Evolutionary conservation across 2,797 vertebrate species (phyloP).

Genomic region (Leptoclinus maculatus): DNA sequence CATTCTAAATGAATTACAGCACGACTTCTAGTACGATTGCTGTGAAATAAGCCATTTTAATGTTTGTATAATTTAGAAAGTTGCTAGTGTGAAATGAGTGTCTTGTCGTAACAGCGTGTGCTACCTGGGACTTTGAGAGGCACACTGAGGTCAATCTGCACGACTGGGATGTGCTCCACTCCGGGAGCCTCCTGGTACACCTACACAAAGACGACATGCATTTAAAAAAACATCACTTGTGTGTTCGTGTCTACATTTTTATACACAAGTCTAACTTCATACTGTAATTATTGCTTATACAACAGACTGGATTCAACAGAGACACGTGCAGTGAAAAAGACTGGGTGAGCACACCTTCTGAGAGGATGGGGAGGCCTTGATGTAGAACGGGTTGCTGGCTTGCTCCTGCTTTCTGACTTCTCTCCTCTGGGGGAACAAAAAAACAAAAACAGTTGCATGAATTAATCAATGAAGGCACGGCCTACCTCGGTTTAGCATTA

Average conservation of each 20-base stretch:
- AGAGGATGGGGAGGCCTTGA: slow-evolving; percentile 97
- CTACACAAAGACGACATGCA: slow-evolving; percentile 70
- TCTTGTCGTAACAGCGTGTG: slow-evolving; percentile 1
- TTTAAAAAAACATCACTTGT: neutral
- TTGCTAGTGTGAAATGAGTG: neutral
- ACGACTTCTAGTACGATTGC: neutral
- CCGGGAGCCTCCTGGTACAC: slow-evolving; percentile 92
- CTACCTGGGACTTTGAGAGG: slow-evolving; percentile 98
- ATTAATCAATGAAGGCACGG: slow-evolving; percentile 36
- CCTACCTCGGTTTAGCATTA: neutral
- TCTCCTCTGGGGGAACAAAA: slow-evolving; percentile 85
- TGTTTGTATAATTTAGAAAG: neutral
- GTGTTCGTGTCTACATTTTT: neutral
- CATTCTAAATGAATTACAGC: neutral
- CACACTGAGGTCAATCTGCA: slow-evolving; percentile 98
- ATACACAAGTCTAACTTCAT: too few species aligned
- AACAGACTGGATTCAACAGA: neutral
- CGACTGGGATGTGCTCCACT: slow-evolving; percentile 98
- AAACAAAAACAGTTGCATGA: slow-evolving; percentile 32
- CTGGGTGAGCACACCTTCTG: slow-evolving; percentile 87
- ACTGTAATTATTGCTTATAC: neutral
- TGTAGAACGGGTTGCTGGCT: slow-evolving; percentile 98
- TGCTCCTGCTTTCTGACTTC: slow-evolving; percentile 98
- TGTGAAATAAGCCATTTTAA: neutral
- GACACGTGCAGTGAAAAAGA: neutral